Evolutionary conservation across 1,140 invertebrate species (phyloP).

Genomic region (Holotrichia oblita): DNA sequence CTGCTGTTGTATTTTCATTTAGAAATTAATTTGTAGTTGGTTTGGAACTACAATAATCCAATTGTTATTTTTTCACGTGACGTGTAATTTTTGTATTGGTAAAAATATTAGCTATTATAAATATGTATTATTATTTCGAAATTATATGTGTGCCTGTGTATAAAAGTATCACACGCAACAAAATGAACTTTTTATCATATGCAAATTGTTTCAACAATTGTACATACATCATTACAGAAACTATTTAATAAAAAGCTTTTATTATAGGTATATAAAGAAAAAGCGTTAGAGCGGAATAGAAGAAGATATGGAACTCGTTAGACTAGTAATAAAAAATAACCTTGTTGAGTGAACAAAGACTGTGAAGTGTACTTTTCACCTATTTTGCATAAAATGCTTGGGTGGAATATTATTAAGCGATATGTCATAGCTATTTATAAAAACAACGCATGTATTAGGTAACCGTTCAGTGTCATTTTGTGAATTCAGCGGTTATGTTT

Average conservation of each 20-base stretch:
- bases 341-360: not conserved
- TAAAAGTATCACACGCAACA: too few species aligned
- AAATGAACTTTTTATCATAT: not conserved
- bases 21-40: too few species aligned
- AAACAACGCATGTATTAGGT: not conserved
- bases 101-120: too few species aligned
- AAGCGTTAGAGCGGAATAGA: not conserved
- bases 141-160: too few species aligned
- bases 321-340: not conserved
- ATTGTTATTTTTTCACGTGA: too few species aligned
- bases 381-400: slow-evolving; percentile 4
- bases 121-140: too few species aligned
- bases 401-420: slow-evolving; percentile 6
- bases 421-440: slow-evolving; percentile 6
- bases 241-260: not conserved
- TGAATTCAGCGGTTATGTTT: not conserved
- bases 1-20: too few species aligned
- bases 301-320: not conserved
- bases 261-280: too few species aligned
- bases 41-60: too few species aligned
- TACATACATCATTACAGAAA: not conserved
- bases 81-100: too few species aligned
- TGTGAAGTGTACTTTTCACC: not conserved
- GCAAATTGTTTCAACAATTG: not conserved
- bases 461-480: not conserved